These are phyloP conservation scores for Lates calcarifer DNA, from an alignment of 2,113 vertebrate species.

Conservation along the genomic window DNA sequence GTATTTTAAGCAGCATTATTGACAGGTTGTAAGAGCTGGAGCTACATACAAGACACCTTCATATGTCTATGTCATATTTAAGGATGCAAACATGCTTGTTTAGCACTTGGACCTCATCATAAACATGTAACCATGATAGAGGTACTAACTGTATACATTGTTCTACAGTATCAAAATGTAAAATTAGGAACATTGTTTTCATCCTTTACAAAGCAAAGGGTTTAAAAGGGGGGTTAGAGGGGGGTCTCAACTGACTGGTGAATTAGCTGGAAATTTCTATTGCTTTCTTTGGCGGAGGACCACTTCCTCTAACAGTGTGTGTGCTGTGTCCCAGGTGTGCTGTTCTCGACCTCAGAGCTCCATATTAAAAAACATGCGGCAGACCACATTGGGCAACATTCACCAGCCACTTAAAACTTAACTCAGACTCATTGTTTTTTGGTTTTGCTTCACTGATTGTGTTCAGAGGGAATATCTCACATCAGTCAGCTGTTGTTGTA, in stretches of 20 bases:
- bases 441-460: conserved; percentile 51
- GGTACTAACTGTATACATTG: conserved; percentile 67
- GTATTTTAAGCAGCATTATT: background rate
- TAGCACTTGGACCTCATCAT: background rate
- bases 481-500: conserved; percentile 5
- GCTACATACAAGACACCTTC: background rate
- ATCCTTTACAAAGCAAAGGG: conserved; percentile 22
- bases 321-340: conserved; percentile 88
- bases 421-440: conserved; percentile 49
- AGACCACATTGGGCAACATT: conserved; percentile 76
- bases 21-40: background rate
- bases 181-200: conserved; percentile 70
- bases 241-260: conserved; percentile 73
- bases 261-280: conserved; percentile 89
- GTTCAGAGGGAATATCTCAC: conserved; percentile 35
- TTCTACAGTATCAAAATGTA: conserved; percentile 74
- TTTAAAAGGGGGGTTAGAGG: conserved; percentile 44
- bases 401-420: conserved; percentile 79
- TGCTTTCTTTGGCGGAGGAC: conserved; percentile 89
- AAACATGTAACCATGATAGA: background rate
- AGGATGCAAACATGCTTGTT: background rate
- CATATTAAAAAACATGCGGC: conserved; percentile 85
- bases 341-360: conserved; percentile 85
- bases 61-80: background rate
- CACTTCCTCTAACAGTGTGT: conserved; percentile 86